Conservation (phyloP, 2,888 invertebrate species). For the Eupeodes luniger region DNA sequence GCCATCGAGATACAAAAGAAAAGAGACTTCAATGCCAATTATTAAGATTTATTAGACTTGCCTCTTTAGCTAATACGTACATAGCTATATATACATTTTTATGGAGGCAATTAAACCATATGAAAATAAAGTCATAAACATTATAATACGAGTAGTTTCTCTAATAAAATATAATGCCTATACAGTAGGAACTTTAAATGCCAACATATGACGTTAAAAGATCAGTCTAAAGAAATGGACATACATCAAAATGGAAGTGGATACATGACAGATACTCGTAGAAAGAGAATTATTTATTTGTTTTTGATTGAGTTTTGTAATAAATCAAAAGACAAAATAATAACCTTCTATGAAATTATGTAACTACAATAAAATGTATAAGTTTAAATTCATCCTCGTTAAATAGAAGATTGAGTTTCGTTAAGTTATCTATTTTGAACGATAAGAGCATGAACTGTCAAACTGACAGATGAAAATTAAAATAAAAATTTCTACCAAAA, state of each 20-base stretch:
- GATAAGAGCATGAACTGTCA: background rate
- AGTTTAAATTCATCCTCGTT: background rate
- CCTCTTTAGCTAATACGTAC: constrained; percentile 59
- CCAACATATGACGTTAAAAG: background rate
- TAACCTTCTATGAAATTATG: constrained; percentile 19
- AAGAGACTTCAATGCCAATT: constrained; percentile 66
- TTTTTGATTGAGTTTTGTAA: constrained; percentile 25
- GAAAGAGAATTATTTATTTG: constrained; percentile 12
- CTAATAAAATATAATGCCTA: background rate
- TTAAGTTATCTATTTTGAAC: background rate
- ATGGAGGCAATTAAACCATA: constrained; percentile 70
- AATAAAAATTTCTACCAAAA: background rate
- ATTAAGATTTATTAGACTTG: constrained; percentile 71
- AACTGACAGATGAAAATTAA: background rate
- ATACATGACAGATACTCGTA: constrained; percentile 6
- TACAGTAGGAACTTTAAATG: constrained; percentile 10
- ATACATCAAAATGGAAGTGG: constrained; percentile 1
- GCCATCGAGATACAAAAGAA: constrained; percentile 8
- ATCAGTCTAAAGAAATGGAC: constrained; percentile 11
- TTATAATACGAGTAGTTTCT: constrained; percentile 20
- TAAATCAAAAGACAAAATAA: constrained; percentile 26
- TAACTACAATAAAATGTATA: background rate
- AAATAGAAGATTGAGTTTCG: background rate
- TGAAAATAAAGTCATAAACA: constrained; percentile 70
- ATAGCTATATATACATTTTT: constrained; percentile 37